phyloP scores from a whole-genome alignment of 2,797 vertebrate species.

The Pangasius larnaudii region DNA sequence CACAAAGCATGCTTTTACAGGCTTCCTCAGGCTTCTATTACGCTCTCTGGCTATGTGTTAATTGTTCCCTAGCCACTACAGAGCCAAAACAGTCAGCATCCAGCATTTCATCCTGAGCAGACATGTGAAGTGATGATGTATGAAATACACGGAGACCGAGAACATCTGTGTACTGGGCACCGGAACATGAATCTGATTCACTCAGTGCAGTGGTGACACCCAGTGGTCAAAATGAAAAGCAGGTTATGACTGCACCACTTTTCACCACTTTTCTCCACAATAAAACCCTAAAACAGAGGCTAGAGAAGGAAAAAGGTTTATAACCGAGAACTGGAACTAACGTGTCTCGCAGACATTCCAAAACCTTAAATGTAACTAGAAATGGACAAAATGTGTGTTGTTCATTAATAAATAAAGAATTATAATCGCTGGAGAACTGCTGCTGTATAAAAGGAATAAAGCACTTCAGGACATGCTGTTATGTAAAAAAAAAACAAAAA shows the following conservation, averaged over 20 bases:
- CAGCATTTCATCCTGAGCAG: conserved; percentile 22
- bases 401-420: background rate
- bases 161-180: background rate
- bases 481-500: background rate
- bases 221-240: conserved; percentile 55
- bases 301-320: background rate
- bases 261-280: background rate
- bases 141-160: background rate
- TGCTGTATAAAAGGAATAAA: background rate
- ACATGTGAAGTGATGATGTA: conserved; percentile 48
- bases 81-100: background rate
- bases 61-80: conserved; percentile 12
- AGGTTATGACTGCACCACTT: background rate
- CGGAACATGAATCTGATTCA: background rate
- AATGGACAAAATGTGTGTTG: background rate
- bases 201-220: conserved; percentile 59
- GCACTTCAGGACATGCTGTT: background rate
- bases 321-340: background rate
- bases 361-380: background rate
- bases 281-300: background rate
- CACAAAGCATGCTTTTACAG: conserved; percentile 45
- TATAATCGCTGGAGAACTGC: background rate
- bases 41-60: conserved; percentile 7
- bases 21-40: conserved; percentile 33
- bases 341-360: background rate